Conservation (phyloP, 1,140 invertebrate species). For the Euglossa dilemma region DNA sequence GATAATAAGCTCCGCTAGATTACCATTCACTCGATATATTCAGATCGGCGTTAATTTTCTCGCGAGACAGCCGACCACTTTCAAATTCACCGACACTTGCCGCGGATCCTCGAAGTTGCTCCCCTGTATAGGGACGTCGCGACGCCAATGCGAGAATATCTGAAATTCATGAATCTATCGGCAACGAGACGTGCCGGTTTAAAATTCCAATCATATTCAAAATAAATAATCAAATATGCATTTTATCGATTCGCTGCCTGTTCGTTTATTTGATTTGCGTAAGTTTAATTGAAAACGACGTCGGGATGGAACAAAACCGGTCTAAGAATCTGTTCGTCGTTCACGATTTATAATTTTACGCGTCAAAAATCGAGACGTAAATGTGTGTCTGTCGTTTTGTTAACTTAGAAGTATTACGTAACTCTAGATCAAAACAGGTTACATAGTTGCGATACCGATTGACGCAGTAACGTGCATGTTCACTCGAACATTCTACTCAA, state of each 20-base stretch:
- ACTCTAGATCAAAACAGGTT: too few relatives aligned
- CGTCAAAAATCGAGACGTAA: too few relatives aligned
- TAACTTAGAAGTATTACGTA: too few relatives aligned
- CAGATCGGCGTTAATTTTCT: neutral
- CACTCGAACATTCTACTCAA: too few relatives aligned
- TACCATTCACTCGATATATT: neutral
- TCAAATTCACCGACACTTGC: neutral
- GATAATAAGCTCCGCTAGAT: neutral
- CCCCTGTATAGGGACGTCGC: neutral
- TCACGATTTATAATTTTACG: too few relatives aligned
- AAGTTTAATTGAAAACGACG: slow-evolving; percentile 29
- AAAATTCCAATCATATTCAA: slow-evolving; percentile 53
- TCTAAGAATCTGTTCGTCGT: neutral
- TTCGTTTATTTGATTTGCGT: slow-evolving; percentile 1
- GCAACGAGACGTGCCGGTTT: slow-evolving; percentile 26
- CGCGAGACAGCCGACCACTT: neutral
- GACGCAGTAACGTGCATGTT: too few relatives aligned
- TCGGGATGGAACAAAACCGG: neutral
- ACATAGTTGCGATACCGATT: too few relatives aligned
- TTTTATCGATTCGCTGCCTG: slow-evolving; percentile 13
- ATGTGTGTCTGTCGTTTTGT: too few relatives aligned
- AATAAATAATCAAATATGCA: slow-evolving; percentile 53
- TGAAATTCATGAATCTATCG: slow-evolving; percentile 52
- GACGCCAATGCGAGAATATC: slow-evolving; percentile 24
- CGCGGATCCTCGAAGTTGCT: slow-evolving; percentile 1